Percentiles rank a stretch among this genome's conserved stretches.
Conservation (phyloP, 2,113 vertebrate genomes). For the Neogale vison region DNA sequence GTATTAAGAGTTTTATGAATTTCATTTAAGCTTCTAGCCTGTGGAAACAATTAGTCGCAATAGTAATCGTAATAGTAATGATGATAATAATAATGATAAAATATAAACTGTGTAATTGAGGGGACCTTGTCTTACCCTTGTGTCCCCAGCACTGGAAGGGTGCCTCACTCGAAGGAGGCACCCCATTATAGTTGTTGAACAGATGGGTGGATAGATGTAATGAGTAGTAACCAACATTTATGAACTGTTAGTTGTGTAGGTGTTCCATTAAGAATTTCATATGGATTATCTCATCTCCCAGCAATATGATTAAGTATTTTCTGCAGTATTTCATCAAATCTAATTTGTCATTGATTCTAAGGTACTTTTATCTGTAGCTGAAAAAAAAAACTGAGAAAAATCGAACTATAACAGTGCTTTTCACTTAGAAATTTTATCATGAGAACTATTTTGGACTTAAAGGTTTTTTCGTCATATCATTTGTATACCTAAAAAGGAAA, state of each 20-base stretch:
- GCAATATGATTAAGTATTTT: background rate
- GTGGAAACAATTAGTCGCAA: background rate
- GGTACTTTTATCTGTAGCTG: background rate
- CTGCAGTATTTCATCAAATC: background rate
- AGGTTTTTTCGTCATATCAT: background rate
- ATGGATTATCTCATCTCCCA: background rate
- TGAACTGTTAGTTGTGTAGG: background rate
- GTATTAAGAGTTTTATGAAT: background rate
- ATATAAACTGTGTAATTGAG: background rate
- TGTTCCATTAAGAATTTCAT: background rate
- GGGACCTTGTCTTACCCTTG: background rate
- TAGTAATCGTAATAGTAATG: background rate
- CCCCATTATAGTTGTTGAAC: background rate
- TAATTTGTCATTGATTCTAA: background rate
- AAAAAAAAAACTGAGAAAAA: slow-evolving; percentile 1
- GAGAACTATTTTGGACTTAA: slow-evolving; percentile 19
- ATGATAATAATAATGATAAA: background rate
- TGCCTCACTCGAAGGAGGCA: background rate
- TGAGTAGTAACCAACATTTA: background rate
- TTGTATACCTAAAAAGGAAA: background rate
- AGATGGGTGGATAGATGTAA: background rate
- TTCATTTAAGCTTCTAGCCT: background rate
- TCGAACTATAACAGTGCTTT: background rate
- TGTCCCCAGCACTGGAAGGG: background rate
- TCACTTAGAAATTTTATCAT: slow-evolving; percentile 8